Base-by-base conservation (phyloP, 2,797 vertebrate species). In the Anguilla obscura region DNA sequence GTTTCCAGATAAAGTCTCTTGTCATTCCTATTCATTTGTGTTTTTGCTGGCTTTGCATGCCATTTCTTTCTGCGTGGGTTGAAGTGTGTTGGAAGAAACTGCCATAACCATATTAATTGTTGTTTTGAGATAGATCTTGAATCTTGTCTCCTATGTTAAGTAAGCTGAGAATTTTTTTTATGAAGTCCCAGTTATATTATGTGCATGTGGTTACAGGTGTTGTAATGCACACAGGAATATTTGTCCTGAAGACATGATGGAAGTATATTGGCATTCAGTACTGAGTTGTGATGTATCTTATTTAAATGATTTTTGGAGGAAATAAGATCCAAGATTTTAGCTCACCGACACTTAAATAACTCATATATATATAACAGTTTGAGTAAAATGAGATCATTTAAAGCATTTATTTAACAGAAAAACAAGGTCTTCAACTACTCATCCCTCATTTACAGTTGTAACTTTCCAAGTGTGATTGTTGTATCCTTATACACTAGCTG, bases 41-140 rank as follows among this genome's bases (percentile, higher is more conserved):
- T 86, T 87, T 89, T 82, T 69, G 86, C 79, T 86, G 79, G 87
- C 83, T 56, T 84, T 45, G 60, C 56, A 24, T 60, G 56, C 69
- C 66, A 18, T 87, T 52, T 85, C 52, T 60, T 85, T 80, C 40
- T 79, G 74, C 18, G 40, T 87, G 82, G 50, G 14, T 84, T 48
- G n/a, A 9, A 36, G 16, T 83, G 40, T 21, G 45, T 54, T 52
- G 71, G 83, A 85, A 40, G 84, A 45, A 63, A 80, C 58, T 45
- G 40, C 66, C 69, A 58, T 52, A 21, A 33, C 66, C 84, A 27
- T 85, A 50, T 56, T 88, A 3, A 85, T 66, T 85, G n/a, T 30
- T 63, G 33, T 33, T 85, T 66, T 69, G 30, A 86, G 27, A 8
- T 56, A 33, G 27, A 56, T 56, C 83, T 82, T 50, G 40, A 50